Evolutionary conservation across 1,140 invertebrate genomes (phyloP), one percentile per base, ranked within the genome.

Genomic region (Caerostris extrusa): DNA sequence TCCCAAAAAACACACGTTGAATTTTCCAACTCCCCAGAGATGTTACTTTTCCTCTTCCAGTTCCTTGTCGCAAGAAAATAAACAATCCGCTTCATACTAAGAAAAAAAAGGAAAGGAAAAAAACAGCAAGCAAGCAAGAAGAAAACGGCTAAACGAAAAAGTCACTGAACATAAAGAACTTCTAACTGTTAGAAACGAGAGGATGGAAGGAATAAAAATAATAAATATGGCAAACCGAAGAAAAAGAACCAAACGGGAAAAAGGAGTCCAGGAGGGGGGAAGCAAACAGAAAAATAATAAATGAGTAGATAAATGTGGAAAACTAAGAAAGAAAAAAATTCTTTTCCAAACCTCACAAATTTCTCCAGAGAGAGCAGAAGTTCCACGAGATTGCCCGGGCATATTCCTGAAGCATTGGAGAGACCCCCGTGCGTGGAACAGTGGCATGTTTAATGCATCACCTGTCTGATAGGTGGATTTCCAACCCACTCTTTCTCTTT

Each of bases 381-480:
- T 90, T 90, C 69, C 69, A 50, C 7, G 50, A 53, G 56, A 92
- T 81, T 92, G 90, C 77, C 53, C 12, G 12, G 71, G 81, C 90
- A 92, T 92, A 92, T 92, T 92, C 81, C 12, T 7, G 57, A 50
- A 19, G 61, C 12, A 64, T 64, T 88, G 8, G 58, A 34, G 17
- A 55, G 3, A 8, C 55, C 53, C 53, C 55, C 85, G 82, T 92
- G 77, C 58, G 81, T 10, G 90, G 90, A 92, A 85, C 19, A 92
- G 90, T 92, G 90, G 81, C 34, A 92, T 92, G 90, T 92, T 92
- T 92, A 92, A 92, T 92, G 90, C 90, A 92, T 92, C 61, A 92
- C 90, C 90, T 92, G 90, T 57, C 90, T 83, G 77, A 85, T 85
- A 85, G 90, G 85, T 69, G 90, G 90, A 85, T 92, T 83, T 81